Conservation (phyloP, 2,888 invertebrate genomes). For the Drosophila hawaiiensis region DNA sequence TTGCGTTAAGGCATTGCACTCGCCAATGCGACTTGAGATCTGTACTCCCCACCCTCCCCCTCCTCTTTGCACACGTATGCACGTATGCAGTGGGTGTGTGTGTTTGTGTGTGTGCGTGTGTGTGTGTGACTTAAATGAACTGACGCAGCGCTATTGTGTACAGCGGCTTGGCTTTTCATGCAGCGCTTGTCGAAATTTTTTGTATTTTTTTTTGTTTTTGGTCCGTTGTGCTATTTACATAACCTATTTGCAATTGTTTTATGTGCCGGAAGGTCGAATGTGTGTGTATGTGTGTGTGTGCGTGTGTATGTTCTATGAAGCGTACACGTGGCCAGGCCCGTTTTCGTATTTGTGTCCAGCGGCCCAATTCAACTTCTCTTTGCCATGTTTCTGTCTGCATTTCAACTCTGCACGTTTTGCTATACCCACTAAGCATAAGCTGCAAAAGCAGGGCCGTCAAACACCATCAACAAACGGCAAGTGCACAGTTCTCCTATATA, state of each 20-base stretch:
- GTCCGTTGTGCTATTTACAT: slow-evolving; percentile 55
- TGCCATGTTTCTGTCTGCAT: slow-evolving; percentile 2
- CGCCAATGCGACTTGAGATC: slow-evolving; percentile 30
- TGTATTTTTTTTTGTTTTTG: slow-evolving; percentile 26
- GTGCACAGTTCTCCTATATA: neutral
- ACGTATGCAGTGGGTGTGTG: neutral
- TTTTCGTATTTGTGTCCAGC: slow-evolving; percentile 19
- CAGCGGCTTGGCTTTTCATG: slow-evolving; percentile 35
- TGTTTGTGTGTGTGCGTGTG: neutral
- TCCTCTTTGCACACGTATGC: neutral
- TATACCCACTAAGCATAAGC: slow-evolving; percentile 33
- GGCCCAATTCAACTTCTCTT: slow-evolving; percentile 37
- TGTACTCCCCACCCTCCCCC: neutral
- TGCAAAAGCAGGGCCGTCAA: neutral
- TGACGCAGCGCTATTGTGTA: slow-evolving; percentile 16
- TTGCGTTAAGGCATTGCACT: slow-evolving; percentile 46
- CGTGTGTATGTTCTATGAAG: slow-evolving; percentile 44
- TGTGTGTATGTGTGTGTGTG: slow-evolving; percentile 7
- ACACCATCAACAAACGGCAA: neutral
- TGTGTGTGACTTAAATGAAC: neutral
- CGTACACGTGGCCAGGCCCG: slow-evolving; percentile 37
- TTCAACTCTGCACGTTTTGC: slow-evolving; percentile 43
- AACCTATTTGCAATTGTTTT: slow-evolving; percentile 63
- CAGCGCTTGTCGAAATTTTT: slow-evolving; percentile 28
- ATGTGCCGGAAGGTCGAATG: slow-evolving; percentile 57